Base-by-base conservation (phyloP, 2,113 vertebrate genomes). In the Sceloporus tristichus region DNA sequence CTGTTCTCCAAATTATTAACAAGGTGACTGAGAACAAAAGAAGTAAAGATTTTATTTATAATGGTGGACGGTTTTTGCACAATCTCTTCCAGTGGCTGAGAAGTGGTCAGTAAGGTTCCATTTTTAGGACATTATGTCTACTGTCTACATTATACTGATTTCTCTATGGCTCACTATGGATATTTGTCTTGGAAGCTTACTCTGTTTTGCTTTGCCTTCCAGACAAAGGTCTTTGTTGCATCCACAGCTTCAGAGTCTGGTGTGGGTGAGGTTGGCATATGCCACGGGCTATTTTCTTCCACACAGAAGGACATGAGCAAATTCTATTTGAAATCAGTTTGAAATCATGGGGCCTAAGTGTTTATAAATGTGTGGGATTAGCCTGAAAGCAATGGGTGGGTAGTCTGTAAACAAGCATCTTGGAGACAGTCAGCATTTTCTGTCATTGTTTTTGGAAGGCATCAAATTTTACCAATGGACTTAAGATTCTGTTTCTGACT, bases 101-200 rank as follows among this genome's bases (percentile, higher is more conserved):
- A 1, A 23, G 40, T 27, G 38, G 88, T 87, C 95, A 95, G 96
- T 25, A 87, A 87, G 16, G 18, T 89, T 90, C 95, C 92, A 96
- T 95, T 96, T 95, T 94, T 96, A 96, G 97, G 96, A 96, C 96
- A 97, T 93, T 96, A 97, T 68, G 25, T 25, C 19, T 68, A 27
- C 66, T 25, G 66, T 18, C 59, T 68, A 25, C 23, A 68, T 68
- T 97, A 96, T 97, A 95, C 96, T 97, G 96, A 96, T 94, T 97
- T 97, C 95, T 94, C 93, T 96, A 96, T 94, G 91, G 96, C 97
- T 96, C 93, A 92, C 96, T 95, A 96, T 95, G 95, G 91, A 79
- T 91, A 94, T 91, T 94, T 94, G 90, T 94, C 95, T 95, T 95
- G 92, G 95, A 93, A 94, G 92, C 95, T 25, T 75, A 79, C 88